Evolutionary conservation across 2,888 invertebrate genomes (phyloP).

Genomic region (Limenitis camilla): DNA sequence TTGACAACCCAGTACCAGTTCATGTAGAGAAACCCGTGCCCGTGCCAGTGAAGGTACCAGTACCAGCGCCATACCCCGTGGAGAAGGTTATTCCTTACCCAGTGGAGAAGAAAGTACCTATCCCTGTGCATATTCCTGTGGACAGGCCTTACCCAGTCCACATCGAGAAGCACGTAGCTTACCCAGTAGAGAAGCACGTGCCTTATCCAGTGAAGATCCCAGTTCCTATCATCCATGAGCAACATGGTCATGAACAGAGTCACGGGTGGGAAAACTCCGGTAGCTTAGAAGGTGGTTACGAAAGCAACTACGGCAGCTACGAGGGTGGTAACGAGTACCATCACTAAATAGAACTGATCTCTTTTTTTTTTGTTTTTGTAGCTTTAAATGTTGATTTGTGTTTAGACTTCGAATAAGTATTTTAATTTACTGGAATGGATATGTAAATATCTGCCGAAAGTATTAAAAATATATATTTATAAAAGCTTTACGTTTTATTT

Average conservation of each 20-base stretch:
- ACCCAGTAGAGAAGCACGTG: conserved; percentile 78
- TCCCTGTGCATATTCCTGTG: conserved; percentile 78
- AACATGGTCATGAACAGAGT: conserved; percentile 38
- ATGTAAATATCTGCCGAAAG: conserved; percentile 65
- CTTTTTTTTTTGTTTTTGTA: conserved; percentile 50
- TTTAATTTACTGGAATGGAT: conserved; percentile 41
- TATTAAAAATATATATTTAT: conserved; percentile 53
- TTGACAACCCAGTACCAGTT: conserved; percentile 81
- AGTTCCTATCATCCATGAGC: conserved; percentile 76
- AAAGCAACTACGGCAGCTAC: conserved; percentile 29
- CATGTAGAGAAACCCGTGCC: conserved; percentile 87
- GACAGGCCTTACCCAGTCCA: conserved; percentile 76
- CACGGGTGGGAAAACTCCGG: conserved; percentile 22
- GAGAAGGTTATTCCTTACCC: conserved; percentile 79
- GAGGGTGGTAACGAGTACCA: conserved; percentile 26
- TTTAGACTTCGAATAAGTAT: conserved; percentile 56
- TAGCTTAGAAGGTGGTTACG: conserved; percentile 26
- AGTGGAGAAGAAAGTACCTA: conserved; percentile 78
- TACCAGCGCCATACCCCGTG: conserved; percentile 81
- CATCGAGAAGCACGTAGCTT: conserved; percentile 81
- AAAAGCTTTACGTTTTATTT: conserved; percentile 9
- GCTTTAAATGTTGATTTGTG: conserved; percentile 69
- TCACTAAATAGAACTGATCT: conserved; percentile 68
- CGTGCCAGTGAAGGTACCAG: conserved; percentile 81
- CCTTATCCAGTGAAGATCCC: conserved; percentile 82